Evolutionary conservation across 2,113 vertebrate genomes (phyloP), one percentile per base, ranked within the genome.

Genomic region (Hyla sarda): DNA sequence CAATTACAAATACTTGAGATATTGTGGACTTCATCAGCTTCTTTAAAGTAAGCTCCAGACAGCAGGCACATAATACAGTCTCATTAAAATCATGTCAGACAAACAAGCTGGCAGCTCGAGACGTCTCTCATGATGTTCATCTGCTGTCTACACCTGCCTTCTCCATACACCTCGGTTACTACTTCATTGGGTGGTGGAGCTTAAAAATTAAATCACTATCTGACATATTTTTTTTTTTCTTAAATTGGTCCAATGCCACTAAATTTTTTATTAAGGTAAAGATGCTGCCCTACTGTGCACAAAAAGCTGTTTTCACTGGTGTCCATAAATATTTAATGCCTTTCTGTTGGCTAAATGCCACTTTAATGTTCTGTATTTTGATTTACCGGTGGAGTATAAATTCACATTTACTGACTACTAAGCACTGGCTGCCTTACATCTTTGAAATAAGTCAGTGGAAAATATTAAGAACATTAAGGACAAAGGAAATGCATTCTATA

Each of bases 281-380:
- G 88, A 89, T 88, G 90, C 87, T 89, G 80, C 82, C 93, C 93
- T 88, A 93, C 91, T 91, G 93, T 91, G 92, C 89, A 91, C 88
- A 90, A 89, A 92, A 92, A 91, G 91, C 91, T 90, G 60, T 91
- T 91, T 92, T 90, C 91, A 84, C 87, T 45, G 72, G 54, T 50
- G 34, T 84, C 65, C 90, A 93, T 95, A 93, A 95, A 95, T 95
- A 95, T 93, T 94, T 94, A 91, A 95, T 94, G 91, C 56, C 10
- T 50, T 84, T 90, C 86, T 1, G 88, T 88, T 90, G 91, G 93
- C 90, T 91, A 93, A 94, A 95, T 92, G 79, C 89, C 92, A 92
- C 92, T 90, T 89, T 91, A 90, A 92, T 90, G 88, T 90, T 90
- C 90, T 84, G 83, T 90, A 76, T 91, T 91, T 88, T 89, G 90